phyloP scores from a whole-genome alignment of 1,140 invertebrate genomes.

The Bacillus rossius region DNA sequence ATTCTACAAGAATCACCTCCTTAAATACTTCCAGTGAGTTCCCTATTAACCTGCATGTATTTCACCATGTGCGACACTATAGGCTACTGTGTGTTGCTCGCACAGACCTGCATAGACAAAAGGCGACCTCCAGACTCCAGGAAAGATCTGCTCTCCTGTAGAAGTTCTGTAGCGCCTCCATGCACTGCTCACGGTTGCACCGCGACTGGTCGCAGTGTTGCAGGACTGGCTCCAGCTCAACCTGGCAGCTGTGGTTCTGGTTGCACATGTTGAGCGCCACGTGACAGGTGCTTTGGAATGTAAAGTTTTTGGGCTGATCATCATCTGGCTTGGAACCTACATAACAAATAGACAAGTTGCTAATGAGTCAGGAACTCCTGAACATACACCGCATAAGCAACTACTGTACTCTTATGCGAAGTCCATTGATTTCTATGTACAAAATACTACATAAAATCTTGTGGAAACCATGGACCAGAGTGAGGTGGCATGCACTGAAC shows the following conservation, averaged over 20 bases:
- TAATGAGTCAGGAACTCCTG: no score
- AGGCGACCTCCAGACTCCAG: slow-evolving; percentile 82
- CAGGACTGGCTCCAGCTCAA: slow-evolving; percentile 69
- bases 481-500: no score
- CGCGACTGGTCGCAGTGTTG: slow-evolving; percentile 68
- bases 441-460: no score
- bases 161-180: slow-evolving; percentile 79
- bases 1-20: no score
- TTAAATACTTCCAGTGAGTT: no score
- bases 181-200: slow-evolving; percentile 78
- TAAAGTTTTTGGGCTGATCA: slow-evolving; percentile 25
- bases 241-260: slow-evolving; percentile 68
- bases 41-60: no score
- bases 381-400: no score
- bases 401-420: no score
- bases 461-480: no score
- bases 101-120: slow-evolving; percentile 88
- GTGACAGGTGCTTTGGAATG: slow-evolving; percentile 69
- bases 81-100: no score
- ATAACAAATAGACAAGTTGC: background rate
- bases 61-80: no score
- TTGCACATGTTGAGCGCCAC: slow-evolving; percentile 67
- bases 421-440: no score
- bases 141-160: slow-evolving; percentile 70
- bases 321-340: slow-evolving; percentile 10